Base-by-base conservation (phyloP, 2,888 invertebrate species). In the Leptodirus hochenwartii region DNA sequence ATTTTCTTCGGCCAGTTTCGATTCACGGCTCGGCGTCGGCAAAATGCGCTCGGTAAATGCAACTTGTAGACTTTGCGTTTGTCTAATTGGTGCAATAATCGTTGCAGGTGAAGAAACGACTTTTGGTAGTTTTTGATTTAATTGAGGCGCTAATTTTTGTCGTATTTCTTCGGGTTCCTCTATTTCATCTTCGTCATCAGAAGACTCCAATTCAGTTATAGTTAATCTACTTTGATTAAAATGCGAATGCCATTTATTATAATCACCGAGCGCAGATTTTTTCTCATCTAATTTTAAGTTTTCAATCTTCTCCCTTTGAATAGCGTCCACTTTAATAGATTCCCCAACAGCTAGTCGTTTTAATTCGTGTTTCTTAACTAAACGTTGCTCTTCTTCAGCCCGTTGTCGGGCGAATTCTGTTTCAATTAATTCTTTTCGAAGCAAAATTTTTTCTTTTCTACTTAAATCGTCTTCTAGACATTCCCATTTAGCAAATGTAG, bases 1-100 rank as follows among this genome's bases (percentile, higher is more conserved):
- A 40, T 78, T 67, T 51, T 87, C 85, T 46, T 76, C 70, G 1
- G 60, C 54, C 10, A 63, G 59, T 27, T 61, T 59, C 1, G 80
- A 80, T 50, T 82, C 81, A 35, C 85, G 59, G 29, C 72, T 72
- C 1, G 87, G 85, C 2, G 87, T 85, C 2, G 81, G 76, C 47
- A 88, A 82, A 13, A 64, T 64, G 31, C 87, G 60, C 6, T 70
- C 67, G 0, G 84, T 80, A 46, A 84, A 82, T 16, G 57, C 63
- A 6, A 84, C 66, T 38, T 65, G 59, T 12, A 3, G 10, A 10
- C n/a, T 29, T 11, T 9, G 10, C 25, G 11, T 27, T 12, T 27
- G 13, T n/a, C 59, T 60, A 5, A 62, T 63, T 14, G 53, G 47
- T 41, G 62, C 54, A 40, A 84, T 62, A 8, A 69, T n/a, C n/a